phyloP scores from a whole-genome alignment of 2,113 vertebrate species.

The Rhabdomys dilectus region DNA sequence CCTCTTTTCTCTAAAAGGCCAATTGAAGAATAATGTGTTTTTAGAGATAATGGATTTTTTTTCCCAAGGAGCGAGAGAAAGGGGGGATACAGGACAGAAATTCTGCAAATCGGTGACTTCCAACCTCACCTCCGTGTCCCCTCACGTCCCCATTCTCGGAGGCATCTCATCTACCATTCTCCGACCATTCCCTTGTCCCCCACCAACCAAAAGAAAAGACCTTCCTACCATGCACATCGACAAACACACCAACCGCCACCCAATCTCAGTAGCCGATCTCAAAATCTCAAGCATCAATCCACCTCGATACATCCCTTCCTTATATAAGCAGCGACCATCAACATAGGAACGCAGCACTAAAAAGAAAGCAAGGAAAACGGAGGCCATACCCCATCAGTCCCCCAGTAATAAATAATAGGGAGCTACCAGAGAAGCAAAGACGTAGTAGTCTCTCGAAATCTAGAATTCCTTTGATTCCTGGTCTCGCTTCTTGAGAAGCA shows the following conservation, averaged over 20 bases:
- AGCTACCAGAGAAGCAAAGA: slow-evolving; percentile 74
- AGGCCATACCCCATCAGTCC: slow-evolving; percentile 75
- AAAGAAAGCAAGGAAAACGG: slow-evolving; percentile 78
- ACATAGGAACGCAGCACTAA: slow-evolving; percentile 87
- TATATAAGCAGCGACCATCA: slow-evolving; percentile 91
- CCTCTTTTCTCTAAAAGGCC: slow-evolving; percentile 85
- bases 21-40: slow-evolving; percentile 89
- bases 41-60: slow-evolving; percentile 89
- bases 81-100: slow-evolving; percentile 83
- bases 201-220: slow-evolving; percentile 81
- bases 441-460: slow-evolving; percentile 70
- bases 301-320: slow-evolving; percentile 88
- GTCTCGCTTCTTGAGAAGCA: slow-evolving; percentile 59
- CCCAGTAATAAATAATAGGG: slow-evolving; percentile 73
- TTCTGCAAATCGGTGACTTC: slow-evolving; percentile 88
- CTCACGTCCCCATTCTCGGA: slow-evolving; percentile 76
- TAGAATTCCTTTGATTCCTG: slow-evolving; percentile 75
- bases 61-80: slow-evolving; percentile 82
- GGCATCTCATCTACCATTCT: slow-evolving; percentile 80
- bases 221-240: slow-evolving; percentile 82
- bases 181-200: slow-evolving; percentile 82
- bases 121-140: slow-evolving; percentile 84
- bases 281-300: slow-evolving; percentile 90
- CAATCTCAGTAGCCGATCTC: slow-evolving; percentile 89
- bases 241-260: slow-evolving; percentile 82